These are phyloP conservation scores for Acronicta aceris DNA, from an alignment of 2,888 invertebrate genomes.

Conservation along the genomic window DNA sequence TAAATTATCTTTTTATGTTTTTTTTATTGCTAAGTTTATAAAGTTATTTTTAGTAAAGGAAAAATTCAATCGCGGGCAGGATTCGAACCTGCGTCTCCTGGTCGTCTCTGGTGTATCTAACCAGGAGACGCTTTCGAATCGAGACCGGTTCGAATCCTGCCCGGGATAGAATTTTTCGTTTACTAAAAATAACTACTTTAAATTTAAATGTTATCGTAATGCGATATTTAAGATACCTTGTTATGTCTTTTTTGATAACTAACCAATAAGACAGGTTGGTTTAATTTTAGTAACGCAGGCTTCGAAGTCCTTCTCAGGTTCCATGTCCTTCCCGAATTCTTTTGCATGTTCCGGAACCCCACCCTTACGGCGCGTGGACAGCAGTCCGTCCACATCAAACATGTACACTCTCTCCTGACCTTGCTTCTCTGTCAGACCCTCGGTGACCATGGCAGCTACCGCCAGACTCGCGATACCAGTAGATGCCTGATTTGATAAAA, in stretches of 20 bases:
- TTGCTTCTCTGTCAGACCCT: conserved; percentile 90
- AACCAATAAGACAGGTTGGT: conserved; percentile 96
- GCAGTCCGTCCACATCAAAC: conserved; percentile 97
- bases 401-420: conserved; percentile 97
- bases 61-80: no score
- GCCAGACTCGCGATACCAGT: conserved; percentile 97
- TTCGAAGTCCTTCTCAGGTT: conserved; percentile 93
- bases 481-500: conserved; percentile 91
- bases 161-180: no score
- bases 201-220: no score
- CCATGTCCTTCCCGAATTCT: conserved; percentile 93
- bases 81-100: no score
- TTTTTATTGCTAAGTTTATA: no score
- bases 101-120: no score
- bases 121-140: no score
- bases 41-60: no score
- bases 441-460: conserved; percentile 95
- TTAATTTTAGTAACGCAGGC: conserved; percentile 95
- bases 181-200: no score
- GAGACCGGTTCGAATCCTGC: no score
- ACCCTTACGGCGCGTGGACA: conserved; percentile 91
- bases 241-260: conserved; percentile 56
- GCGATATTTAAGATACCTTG: no score
- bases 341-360: conserved; percentile 92
- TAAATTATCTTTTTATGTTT: no score